These are phyloP conservation scores for Tenthredo livida DNA, from an alignment of 2,888 invertebrate genomes.

Conservation along the genomic window DNA sequence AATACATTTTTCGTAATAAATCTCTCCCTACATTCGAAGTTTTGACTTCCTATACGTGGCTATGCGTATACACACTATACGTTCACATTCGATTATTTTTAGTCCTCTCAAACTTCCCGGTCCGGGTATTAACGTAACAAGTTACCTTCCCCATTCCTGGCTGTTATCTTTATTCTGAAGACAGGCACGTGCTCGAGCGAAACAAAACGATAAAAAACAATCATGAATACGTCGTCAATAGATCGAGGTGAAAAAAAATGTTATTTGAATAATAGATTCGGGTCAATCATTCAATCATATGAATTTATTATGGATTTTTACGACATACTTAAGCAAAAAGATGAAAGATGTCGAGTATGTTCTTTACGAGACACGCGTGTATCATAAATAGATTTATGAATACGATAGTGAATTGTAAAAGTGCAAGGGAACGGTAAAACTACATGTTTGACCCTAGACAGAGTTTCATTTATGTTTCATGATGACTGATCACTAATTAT, in stretches of 20 bases:
- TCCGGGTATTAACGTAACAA: conserved; percentile 9
- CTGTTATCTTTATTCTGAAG: conserved; percentile 18
- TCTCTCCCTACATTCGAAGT: neutral
- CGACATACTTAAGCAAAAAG: neutral
- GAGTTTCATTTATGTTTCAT: neutral
- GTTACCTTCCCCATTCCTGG: neutral
- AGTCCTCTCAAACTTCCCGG: neutral
- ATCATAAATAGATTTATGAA: neutral
- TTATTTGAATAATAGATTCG: conserved; percentile 7
- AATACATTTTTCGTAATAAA: neutral
- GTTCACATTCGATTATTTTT: conserved; percentile 22
- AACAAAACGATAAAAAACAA: neutral
- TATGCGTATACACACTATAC: neutral
- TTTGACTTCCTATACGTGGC: neutral
- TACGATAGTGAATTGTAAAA: neutral
- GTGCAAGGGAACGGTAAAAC: neutral
- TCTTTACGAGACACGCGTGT: neutral
- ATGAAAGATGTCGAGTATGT: neutral
- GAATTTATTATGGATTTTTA: neutral
- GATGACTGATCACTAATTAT: conserved; percentile 4
- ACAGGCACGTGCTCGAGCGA: neutral
- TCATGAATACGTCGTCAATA: neutral
- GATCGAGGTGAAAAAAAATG: neutral
- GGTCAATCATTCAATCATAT: neutral
- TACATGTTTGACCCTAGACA: neutral